Base-by-base conservation (phyloP, 1,140 invertebrate genomes). In the Melanaphis sacchari region DNA sequence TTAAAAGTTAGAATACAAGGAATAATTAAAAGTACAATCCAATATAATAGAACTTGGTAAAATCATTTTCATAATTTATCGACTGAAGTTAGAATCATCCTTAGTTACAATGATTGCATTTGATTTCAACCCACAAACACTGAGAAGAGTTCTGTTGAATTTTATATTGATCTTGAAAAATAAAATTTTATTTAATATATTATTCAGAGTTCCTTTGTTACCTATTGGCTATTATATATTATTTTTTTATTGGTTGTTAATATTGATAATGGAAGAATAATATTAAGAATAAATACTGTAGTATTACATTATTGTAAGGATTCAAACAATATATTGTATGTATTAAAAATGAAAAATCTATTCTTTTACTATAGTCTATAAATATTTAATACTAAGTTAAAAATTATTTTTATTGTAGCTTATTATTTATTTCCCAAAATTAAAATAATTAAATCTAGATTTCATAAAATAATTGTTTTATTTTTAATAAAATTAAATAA, bases 41-140 rank as follows among this genome's bases (percentile, higher is more conserved):
- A 97, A 98, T n/a, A 95, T 99, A 26, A 97, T 99, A 38, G 98
- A 98, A 95, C 96, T 98, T 40, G 97, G 98, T 90, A 99, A 99
- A 99, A 98, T 84, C 99, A 99, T 95, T 99, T 99, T 95, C 99
- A 99, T 95, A 98, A 98, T 95, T 96, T 99, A 52, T 97, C 97
- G 1, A 98, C 97, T 95, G 99, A 99, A 0, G 97, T 97, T 0
- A 98, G 97, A 94, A 95, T 99, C 21, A 99, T 99, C 93, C 96
- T 99, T 21, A 99, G 99, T 21, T 99, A 98, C 94, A 99, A 99
- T 95, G 99, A 99, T 1, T 99, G 97, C 94, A 97, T 99, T 91
- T 99, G 98, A 98, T 98, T 99, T 88, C 97, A 97, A 97, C 93
- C 98, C 98, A 31, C 96, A 90, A 95, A 95, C 81, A 95, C 95